Conservation (phyloP, 2,113 vertebrate species). For the Megaceryle maxima region DNA sequence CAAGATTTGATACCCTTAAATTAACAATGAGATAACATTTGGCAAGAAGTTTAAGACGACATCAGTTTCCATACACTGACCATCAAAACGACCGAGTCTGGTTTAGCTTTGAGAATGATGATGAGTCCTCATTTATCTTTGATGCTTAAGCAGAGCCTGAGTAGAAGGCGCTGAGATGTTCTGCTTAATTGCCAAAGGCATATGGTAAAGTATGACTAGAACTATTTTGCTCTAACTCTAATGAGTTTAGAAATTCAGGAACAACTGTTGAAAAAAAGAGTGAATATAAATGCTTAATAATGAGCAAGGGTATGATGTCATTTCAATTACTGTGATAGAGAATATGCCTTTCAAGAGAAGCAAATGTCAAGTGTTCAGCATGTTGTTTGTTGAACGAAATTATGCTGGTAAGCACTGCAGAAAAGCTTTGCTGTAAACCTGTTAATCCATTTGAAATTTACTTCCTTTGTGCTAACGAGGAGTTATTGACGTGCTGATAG, state of each 20-base stretch:
- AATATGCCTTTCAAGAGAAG: background rate
- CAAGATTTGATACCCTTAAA: background rate
- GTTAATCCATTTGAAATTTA: slow-evolving; percentile 3
- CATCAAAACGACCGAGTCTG: background rate
- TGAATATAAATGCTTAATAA: background rate
- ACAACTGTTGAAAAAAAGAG: background rate
- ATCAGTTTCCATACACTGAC: background rate
- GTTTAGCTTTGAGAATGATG: background rate
- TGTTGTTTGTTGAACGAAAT: background rate
- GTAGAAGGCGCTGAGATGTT: background rate
- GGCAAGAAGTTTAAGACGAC: background rate
- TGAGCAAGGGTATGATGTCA: background rate
- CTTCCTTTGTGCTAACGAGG: background rate
- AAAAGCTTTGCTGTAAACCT: background rate
- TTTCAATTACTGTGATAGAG: background rate
- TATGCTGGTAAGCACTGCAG: background rate
- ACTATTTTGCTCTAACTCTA: background rate
- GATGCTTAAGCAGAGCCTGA: background rate
- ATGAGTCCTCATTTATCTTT: background rate
- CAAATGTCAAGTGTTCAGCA: background rate
- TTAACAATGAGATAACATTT: background rate
- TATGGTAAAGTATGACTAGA: slow-evolving; percentile 26
- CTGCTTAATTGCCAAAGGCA: slow-evolving; percentile 1
- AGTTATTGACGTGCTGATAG: background rate
- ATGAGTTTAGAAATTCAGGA: background rate